Percentiles rank a stretch among this genome's conserved stretches.
Conservation (phyloP, 2,113 vertebrate species). For the Bos javanicus region DNA sequence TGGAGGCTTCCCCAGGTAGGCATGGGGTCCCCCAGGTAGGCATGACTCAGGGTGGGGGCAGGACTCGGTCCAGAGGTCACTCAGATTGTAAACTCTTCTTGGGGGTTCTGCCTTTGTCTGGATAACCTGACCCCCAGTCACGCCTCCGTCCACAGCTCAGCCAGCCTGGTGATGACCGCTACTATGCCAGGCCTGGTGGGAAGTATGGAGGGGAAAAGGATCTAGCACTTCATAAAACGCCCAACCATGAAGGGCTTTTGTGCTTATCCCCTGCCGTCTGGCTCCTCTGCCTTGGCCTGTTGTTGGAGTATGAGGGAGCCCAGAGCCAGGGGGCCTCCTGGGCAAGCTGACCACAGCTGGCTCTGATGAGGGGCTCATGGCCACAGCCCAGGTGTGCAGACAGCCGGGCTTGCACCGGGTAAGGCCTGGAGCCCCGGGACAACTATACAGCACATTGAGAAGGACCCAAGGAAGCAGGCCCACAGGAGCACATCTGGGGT, state of each 20-base stretch:
- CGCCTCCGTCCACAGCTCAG: background rate
- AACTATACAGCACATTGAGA: background rate
- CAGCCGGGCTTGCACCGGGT: background rate
- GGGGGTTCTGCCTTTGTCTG: background rate
- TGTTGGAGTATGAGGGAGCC: background rate
- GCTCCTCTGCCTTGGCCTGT: background rate
- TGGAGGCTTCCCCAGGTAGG: background rate
- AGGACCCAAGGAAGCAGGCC: background rate
- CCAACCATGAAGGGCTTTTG: background rate
- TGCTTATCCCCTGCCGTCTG: background rate
- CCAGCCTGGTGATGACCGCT: background rate
- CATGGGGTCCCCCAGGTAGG: background rate
- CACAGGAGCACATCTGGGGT: background rate
- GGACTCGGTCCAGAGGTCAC: background rate
- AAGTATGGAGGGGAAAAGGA: background rate
- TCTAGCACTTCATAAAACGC: background rate
- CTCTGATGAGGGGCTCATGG: background rate
- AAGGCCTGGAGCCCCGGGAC: background rate
- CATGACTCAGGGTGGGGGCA: background rate
- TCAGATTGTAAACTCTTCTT: background rate
- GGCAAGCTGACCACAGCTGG: background rate
- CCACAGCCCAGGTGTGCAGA: background rate
- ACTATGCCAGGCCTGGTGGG: background rate
- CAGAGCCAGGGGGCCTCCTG: background rate
- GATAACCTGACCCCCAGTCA: background rate